These are phyloP conservation scores for Asteroscopus sphinx DNA, from an alignment of 2,888 invertebrate species.

Conservation along the genomic window DNA sequence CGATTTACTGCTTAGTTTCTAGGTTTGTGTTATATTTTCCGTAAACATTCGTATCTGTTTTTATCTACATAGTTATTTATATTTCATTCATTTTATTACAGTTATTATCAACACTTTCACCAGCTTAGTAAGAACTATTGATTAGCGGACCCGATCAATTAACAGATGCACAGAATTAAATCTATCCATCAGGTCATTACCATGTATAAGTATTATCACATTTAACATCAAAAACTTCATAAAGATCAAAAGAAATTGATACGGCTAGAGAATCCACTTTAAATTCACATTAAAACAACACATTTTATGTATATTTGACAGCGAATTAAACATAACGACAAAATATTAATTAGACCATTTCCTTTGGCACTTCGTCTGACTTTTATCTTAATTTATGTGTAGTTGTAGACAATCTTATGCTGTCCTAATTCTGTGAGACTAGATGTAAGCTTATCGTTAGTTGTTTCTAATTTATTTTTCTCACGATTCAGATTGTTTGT, in stretches of 20 bases:
- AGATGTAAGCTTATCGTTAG: not conserved
- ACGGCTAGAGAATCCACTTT: constrained; percentile 20
- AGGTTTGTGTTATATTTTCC: no score
- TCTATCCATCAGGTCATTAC: constrained; percentile 5
- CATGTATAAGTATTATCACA: constrained; percentile 15
- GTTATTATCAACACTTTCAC: not conserved
- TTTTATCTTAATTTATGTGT: constrained; percentile 24
- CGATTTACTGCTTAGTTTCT: not conserved
- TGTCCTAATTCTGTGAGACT: not conserved
- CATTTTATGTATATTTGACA: constrained; percentile 41
- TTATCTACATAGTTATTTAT: no score
- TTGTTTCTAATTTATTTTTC: not conserved
- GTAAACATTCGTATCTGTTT: no score
- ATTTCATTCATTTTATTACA: no score
- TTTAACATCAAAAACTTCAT: constrained; percentile 12
- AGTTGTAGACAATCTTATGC: not conserved
- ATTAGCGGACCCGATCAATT: not conserved
- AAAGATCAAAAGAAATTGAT: constrained; percentile 29
- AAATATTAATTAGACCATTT: constrained; percentile 47
- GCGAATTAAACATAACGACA: constrained; percentile 32
- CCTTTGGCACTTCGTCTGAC: constrained; percentile 25
- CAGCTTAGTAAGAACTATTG: not conserved
- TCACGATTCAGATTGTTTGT: no score
- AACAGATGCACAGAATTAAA: constrained; percentile 8
- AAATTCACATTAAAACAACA: constrained; percentile 26